These are phyloP conservation scores for Tetrapedia diversipes DNA, from an alignment of 2,888 invertebrate species.

Conservation along the genomic window DNA sequence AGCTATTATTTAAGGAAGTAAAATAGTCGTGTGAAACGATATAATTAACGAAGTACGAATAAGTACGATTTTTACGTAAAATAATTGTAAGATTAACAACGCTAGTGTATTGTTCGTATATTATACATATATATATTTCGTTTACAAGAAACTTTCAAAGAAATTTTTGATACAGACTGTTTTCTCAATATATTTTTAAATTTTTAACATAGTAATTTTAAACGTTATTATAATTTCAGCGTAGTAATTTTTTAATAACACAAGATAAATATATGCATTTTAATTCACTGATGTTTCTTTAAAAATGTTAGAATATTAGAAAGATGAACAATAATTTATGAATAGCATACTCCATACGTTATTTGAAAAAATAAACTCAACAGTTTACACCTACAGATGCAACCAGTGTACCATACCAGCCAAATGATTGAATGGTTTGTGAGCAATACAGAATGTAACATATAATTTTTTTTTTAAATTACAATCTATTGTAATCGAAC, in stretches of 20 bases:
- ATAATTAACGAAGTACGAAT: background rate
- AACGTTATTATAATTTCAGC: too few relatives aligned
- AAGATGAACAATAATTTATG: too few relatives aligned
- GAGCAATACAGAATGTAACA: too few relatives aligned
- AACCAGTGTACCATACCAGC: background rate
- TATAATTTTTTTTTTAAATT: too few relatives aligned
- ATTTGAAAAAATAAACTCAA: background rate
- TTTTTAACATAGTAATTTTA: background rate
- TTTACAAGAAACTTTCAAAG: background rate
- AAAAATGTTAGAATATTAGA: background rate
- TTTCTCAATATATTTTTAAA: background rate
- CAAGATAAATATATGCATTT: too few relatives aligned
- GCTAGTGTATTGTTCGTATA: too few relatives aligned
- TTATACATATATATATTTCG: background rate
- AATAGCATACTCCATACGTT: background rate
- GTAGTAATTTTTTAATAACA: too few relatives aligned
- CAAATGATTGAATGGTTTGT: conserved; percentile 10
- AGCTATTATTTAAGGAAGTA: background rate
- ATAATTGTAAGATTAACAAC: background rate
- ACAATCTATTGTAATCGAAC: too few relatives aligned
- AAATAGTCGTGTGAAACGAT: background rate
- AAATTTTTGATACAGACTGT: background rate
- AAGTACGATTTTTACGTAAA: background rate
- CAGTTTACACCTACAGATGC: conserved; percentile 17
- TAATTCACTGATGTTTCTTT: background rate